phyloP scores from a whole-genome alignment of 2,797 vertebrate species.

The Chiloscyllium punctatum region DNA sequence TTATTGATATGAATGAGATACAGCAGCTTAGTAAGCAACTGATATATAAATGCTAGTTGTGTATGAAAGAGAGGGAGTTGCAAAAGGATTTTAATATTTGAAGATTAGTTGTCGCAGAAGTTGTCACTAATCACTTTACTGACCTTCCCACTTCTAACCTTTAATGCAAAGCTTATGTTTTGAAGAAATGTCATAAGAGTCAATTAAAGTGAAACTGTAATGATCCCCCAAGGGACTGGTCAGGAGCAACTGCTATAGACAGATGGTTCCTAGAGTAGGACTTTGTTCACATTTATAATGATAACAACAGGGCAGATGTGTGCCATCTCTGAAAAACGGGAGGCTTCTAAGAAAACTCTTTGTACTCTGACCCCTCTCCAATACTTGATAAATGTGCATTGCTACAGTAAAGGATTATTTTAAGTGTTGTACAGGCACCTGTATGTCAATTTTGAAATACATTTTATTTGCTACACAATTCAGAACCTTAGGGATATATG shows the following conservation, averaged over 20 bases:
- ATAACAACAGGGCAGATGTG: not conserved
- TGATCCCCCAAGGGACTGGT: conserved; percentile 23
- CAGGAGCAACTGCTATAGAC: not conserved
- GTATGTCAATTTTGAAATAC: not conserved
- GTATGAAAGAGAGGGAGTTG: not conserved
- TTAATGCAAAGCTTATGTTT: conserved; percentile 5
- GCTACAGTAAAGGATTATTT: not conserved
- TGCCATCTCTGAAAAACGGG: conserved; percentile 18
- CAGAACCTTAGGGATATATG: not conserved
- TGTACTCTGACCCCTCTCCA: no score
- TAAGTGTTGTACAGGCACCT: not conserved
- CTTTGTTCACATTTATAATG: conserved; percentile 17
- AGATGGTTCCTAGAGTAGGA: not conserved
- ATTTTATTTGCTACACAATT: not conserved
- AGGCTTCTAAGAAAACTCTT: not conserved
- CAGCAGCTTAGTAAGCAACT: not conserved
- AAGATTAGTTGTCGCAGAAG: not conserved
- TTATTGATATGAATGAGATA: not conserved
- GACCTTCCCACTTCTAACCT: conserved; percentile 2
- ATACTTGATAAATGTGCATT: not conserved
- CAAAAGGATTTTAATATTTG: not conserved
- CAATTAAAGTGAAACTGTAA: conserved; percentile 7
- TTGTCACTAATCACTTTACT: not conserved
- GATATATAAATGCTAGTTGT: not conserved
- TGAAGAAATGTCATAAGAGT: not conserved